Evolutionary conservation across 2,888 invertebrate species (phyloP), one percentile per base, ranked within the genome.

Genomic region (Lycophotia porphyrea): DNA sequence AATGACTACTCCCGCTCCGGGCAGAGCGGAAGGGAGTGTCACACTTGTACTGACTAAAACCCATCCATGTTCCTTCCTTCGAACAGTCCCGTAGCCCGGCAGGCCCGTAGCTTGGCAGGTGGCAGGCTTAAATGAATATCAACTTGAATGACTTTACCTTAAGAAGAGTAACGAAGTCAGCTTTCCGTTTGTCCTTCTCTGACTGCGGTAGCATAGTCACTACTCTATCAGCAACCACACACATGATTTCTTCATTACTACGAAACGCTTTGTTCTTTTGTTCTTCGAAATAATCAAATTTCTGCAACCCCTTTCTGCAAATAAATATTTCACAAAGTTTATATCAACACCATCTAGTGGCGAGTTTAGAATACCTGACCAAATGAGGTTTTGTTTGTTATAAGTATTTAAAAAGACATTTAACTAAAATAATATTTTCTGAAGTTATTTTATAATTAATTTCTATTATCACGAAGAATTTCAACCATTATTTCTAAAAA

Each of bases 221-320:
- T 31, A 96, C 7, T 58, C 95, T 95, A 60, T 95, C 92, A 0
- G 97, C 96, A 1, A 97, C 94, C 13, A 95, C 82, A 67, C 93
- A 94, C 92, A 98, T 97, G 15, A 97, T 93, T 74, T 94, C 93
- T 27, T 97, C 36, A 2, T 97, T 97, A 24, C 93, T 92, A 0
- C 86, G 81, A 81, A 98, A 97, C 0, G 97, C 96, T 44, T 97
- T 95, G 71, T 97, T 92, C 90, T 99, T 99, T 90, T 98, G 98
- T 18, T 97, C 97, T 63, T 95, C 95, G 92, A 99, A 99, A 49
- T 98, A 98, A 92, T 99, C 99, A 89, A 97, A 98, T 5, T 96
- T 92, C 63, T 97, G 93, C 42, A 99, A 91, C 2, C 93, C 88
- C 80, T 95, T 94, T 68, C 98, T 98, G 92, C n/a, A 27, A 89